These are phyloP conservation scores for Flabesymbios commensalis DNA, from an alignment of 2,888 invertebrate species.

Conservation along the genomic window DNA sequence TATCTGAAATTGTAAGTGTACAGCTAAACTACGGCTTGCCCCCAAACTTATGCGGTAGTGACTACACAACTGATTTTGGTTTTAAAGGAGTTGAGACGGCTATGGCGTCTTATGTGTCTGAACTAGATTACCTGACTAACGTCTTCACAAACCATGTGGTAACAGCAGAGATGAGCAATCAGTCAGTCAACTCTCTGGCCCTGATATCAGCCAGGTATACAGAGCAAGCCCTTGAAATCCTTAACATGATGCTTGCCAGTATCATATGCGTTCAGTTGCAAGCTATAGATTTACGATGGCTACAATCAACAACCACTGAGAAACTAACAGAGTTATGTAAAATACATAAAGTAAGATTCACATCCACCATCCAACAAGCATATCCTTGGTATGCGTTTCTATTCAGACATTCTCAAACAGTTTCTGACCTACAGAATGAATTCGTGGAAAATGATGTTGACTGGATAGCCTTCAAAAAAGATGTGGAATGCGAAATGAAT, in stretches of 20 bases:
- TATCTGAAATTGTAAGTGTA: constrained; percentile 39
- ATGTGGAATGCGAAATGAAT: too few relatives aligned
- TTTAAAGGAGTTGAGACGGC: constrained; percentile 43
- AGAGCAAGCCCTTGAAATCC: constrained; percentile 25
- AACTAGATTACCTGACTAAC: constrained; percentile 38
- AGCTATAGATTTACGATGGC: constrained; percentile 37
- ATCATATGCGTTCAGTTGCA: constrained; percentile 28
- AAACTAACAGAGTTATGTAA: background rate
- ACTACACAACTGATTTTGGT: constrained; percentile 37
- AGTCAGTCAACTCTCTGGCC: constrained; percentile 42
- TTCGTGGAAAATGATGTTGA: too few relatives aligned
- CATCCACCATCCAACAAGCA: too few relatives aligned
- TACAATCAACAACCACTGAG: constrained; percentile 13
- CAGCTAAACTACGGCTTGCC: constrained; percentile 37
- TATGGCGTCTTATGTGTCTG: constrained; percentile 41
- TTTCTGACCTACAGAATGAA: background rate
- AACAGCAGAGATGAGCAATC: constrained; percentile 44
- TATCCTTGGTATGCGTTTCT: constrained; percentile 1
- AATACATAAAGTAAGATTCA: background rate
- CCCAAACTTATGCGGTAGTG: constrained; percentile 40
- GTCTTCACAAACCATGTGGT: constrained; percentile 41
- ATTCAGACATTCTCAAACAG: background rate
- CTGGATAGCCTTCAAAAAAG: too few relatives aligned
- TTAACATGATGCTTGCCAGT: constrained; percentile 40
- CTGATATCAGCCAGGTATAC: constrained; percentile 34